Percentiles rank a stretch among this genome's conserved stretches.
These are phyloP conservation scores for Shargacucullia verbasci DNA, from an alignment of 2,888 invertebrate species.

Conservation along the genomic window DNA sequence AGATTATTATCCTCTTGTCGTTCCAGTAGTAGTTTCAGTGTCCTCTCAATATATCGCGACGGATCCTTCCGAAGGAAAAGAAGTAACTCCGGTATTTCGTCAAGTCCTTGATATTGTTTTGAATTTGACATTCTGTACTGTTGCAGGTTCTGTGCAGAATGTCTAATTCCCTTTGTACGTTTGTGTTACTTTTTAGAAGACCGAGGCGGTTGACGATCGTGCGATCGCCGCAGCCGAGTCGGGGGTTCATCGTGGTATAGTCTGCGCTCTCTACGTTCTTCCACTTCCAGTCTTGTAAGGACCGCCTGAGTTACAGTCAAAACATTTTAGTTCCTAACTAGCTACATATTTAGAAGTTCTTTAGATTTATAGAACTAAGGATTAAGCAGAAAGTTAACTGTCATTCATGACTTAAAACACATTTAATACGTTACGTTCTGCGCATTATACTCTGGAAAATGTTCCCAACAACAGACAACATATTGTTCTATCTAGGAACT, in stretches of 20 bases:
- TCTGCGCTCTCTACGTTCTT: slow-evolving; percentile 72
- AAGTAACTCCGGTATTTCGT: slow-evolving; percentile 26
- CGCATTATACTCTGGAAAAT: no score
- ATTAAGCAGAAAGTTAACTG: no score
- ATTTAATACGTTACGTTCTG: no score
- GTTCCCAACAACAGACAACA: no score
- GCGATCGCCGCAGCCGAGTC: slow-evolving; percentile 73
- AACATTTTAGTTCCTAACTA: not conserved
- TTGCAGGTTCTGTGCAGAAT: slow-evolving; percentile 34
- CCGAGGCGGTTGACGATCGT: slow-evolving; percentile 64
- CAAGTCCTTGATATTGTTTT: slow-evolving; percentile 28
- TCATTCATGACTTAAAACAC: no score
- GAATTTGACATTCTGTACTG: slow-evolving; percentile 49
- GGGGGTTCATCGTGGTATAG: slow-evolving; percentile 76
- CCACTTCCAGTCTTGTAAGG: slow-evolving; percentile 65
- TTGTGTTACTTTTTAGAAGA: slow-evolving; percentile 64
- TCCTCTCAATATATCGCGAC: slow-evolving; percentile 28
- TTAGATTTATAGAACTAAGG: no score
- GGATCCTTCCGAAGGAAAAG: slow-evolving; percentile 32
- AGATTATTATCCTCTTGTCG: slow-evolving; percentile 10
- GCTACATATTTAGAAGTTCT: no score
- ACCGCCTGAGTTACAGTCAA: slow-evolving; percentile 64
- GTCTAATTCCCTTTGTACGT: slow-evolving; percentile 25
- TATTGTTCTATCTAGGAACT: no score
- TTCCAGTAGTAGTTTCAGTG: slow-evolving; percentile 22